phyloP scores from a whole-genome alignment of 2,797 vertebrate genomes.

The Columba guinea region DNA sequence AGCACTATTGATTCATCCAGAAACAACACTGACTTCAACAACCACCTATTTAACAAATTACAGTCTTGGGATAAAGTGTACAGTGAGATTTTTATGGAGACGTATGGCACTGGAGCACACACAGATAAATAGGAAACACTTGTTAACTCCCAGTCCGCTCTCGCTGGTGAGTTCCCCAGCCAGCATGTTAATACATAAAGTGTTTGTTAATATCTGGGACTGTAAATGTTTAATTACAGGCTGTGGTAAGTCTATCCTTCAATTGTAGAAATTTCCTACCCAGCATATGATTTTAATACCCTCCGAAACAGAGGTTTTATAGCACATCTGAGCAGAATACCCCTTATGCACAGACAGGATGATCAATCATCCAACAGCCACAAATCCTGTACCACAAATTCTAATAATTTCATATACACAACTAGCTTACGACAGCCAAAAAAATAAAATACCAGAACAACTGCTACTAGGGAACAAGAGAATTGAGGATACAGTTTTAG shows the following conservation, averaged over 20 bases:
- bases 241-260: conserved; percentile 28
- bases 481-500: conserved; percentile 11
- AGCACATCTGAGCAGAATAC: conserved; percentile 3
- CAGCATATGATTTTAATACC: conserved; percentile 59
- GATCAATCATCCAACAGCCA: conserved; percentile 34
- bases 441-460: conserved; percentile 21
- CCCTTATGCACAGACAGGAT: conserved; percentile 25
- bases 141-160: not conserved
- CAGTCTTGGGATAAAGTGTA: not conserved
- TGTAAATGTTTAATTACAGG: conserved; percentile 47
- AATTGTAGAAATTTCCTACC: conserved; percentile 25
- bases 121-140: not conserved
- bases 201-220: conserved; percentile 30
- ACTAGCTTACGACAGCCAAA: conserved; percentile 32
- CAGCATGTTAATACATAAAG: not conserved
- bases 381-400: conserved; percentile 10
- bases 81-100: not conserved
- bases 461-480: conserved; percentile 19
- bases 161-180: not conserved
- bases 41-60: not conserved
- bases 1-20: not conserved
- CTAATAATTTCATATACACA: conserved; percentile 33
- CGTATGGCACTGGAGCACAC: not conserved
- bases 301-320: conserved; percentile 43
- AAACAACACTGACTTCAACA: not conserved